Percentiles rank a stretch among this genome's conserved stretches.
These are phyloP conservation scores for Dinocampus coccinellae DNA, from an alignment of 2,888 invertebrate species.

Conservation along the genomic window DNA sequence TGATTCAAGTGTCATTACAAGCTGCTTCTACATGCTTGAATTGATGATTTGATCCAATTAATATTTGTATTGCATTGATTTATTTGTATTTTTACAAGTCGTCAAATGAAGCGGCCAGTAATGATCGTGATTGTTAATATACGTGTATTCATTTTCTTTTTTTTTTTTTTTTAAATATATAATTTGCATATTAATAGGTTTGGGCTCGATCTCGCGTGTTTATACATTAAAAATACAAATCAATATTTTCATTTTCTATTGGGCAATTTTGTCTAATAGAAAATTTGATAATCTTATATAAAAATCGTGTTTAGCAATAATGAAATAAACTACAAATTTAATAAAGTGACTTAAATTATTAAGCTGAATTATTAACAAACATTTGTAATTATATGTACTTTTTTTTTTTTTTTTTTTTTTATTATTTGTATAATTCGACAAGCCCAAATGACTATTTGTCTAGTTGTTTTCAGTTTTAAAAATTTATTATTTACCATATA, in stretches of 20 bases:
- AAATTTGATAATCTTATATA: neutral
- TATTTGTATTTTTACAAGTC: neutral
- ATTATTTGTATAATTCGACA: too few species aligned
- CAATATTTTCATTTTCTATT: neutral
- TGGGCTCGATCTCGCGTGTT: too few species aligned
- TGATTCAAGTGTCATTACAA: neutral
- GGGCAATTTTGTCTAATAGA: neutral
- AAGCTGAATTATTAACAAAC: neutral
- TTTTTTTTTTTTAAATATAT: too few species aligned
- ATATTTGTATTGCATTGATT: neutral
- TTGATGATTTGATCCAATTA: neutral
- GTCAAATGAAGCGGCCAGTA: neutral
- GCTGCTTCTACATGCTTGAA: neutral
- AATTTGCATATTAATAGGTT: neutral
- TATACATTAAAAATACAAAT: too few species aligned
- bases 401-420: too few species aligned
- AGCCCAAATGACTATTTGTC: too few species aligned
- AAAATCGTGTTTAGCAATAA: neutral
- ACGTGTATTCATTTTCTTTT: neutral
- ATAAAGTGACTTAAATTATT: neutral
- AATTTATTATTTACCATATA: too few species aligned
- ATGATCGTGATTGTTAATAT: neutral
- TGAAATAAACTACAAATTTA: neutral
- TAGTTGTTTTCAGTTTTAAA: too few species aligned
- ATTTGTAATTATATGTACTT: too few species aligned